These are phyloP conservation scores for Emmelina monodactyla DNA, from an alignment of 2,888 invertebrate species.

Conservation along the genomic window DNA sequence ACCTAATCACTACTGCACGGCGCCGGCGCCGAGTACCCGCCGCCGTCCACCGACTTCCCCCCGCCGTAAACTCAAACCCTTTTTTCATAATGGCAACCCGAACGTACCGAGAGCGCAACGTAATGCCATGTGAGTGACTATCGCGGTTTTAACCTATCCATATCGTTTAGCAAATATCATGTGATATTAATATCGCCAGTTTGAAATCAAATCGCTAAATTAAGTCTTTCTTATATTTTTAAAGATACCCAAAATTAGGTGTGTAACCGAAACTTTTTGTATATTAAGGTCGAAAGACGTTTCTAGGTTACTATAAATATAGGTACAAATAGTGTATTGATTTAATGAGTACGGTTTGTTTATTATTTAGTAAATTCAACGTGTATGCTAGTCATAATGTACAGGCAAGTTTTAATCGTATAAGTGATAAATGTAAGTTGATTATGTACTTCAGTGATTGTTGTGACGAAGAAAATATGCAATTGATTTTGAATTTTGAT, in stretches of 20 bases:
- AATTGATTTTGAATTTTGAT: too few species aligned
- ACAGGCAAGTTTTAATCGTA: conserved; percentile 43
- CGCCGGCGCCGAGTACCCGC: conserved; percentile 55
- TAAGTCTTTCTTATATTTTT: not conserved
- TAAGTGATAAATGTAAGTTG: conserved; percentile 27
- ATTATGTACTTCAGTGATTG: conserved; percentile 46
- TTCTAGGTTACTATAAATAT: conserved; percentile 20
- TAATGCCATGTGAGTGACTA: too few species aligned
- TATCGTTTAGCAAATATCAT: too few species aligned
- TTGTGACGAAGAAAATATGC: conserved; percentile 31
- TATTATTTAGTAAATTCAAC: conserved; percentile 32
- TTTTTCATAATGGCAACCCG: too few species aligned
- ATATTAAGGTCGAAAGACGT: conserved; percentile 6
- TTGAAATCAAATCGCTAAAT: not conserved
- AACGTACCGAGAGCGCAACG: too few species aligned
- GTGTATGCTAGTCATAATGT: conserved; percentile 59
- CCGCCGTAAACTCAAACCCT: too few species aligned
- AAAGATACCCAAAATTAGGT: too few species aligned
- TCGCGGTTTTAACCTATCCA: too few species aligned
- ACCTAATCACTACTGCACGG: conserved; percentile 81
- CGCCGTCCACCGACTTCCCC: conserved; percentile 25
- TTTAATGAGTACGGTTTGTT: conserved; percentile 33
- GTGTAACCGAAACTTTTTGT: too few species aligned
- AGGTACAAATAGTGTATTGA: conserved; percentile 50
- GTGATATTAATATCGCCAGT: not conserved